Evolutionary conservation across 2,888 invertebrate genomes (phyloP), one percentile per base, ranked within the genome.

Genomic region (Doris montereyensis): DNA sequence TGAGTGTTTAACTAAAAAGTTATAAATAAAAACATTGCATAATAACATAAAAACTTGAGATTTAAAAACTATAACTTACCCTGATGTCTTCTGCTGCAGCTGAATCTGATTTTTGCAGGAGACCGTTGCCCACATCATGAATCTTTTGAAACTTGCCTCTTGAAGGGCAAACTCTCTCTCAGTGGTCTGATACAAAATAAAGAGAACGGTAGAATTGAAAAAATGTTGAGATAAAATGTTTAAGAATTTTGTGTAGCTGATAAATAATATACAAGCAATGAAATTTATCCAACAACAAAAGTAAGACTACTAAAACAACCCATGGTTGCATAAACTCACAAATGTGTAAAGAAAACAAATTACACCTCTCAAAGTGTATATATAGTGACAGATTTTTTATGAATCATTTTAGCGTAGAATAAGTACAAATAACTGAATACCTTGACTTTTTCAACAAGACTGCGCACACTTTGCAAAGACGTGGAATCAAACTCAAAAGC

Each of bases 141-240:
- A 89, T 82, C 57, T 84, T 85, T 88, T 86, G 82, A 89, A 87
- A 24, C 85, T 82, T 21, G 86, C 86, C 77, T 89, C 89, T 73
- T 88, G 86, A 5, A 85, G 79, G 71, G 84, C 85, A 75, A 88
- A 85, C 79, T 89, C 88, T 77, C 83, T 84, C 81, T 88, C 85
- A 26, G 84, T 85, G 60, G 82, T 84, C 89, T 89, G 5, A 41
- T 10, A n/a, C n/a, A n/a, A n/a, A n/a, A n/a, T n/a, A n/a, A n/a
- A n/a, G n/a, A n/a, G n/a, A n/a, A n/a, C n/a, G n/a, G n/a, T n/a
- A n/a, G n/a, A n/a, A n/a, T n/a, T n/a, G n/a, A n/a, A n/a, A n/a
- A n/a, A n/a, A n/a, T n/a, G n/a, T n/a, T n/a, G n/a, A n/a, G n/a
- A n/a, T n/a, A n/a, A n/a, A n/a, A n/a, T n/a, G n/a, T n/a, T n/a